Evolutionary conservation across 1,140 invertebrate genomes (phyloP).

Genomic region (Triops longicaudatus): DNA sequence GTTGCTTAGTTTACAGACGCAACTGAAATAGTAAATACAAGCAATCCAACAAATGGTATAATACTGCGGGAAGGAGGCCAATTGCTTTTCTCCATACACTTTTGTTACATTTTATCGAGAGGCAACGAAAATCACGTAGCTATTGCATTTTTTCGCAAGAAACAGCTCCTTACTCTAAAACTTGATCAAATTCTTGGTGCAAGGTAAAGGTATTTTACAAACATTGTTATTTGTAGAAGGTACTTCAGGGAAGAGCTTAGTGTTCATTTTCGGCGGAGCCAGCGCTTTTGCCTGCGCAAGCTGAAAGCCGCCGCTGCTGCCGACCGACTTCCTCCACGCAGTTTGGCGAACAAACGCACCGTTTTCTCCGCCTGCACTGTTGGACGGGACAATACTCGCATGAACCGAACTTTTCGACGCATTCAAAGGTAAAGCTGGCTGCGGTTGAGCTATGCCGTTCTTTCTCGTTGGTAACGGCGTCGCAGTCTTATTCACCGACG

Average conservation of each 20-base stretch:
- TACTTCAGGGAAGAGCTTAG: background rate
- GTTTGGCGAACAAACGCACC: background rate
- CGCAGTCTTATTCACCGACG: background rate
- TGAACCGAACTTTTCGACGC: background rate
- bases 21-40: background rate
- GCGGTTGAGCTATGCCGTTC: background rate
- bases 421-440: background rate
- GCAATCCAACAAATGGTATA: background rate
- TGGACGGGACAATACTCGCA: background rate
- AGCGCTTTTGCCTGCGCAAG: background rate
- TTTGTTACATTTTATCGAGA: background rate
- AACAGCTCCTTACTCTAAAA: background rate
- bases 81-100: background rate
- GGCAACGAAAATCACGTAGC: background rate
- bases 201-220: conserved; percentile 8
- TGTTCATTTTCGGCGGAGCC: background rate
- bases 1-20: no score
- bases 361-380: background rate
- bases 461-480: background rate
- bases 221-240: background rate
- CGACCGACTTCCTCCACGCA: background rate
- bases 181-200: background rate
- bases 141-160: background rate
- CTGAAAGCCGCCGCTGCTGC: background rate
- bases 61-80: background rate